A percentile compares a stretch with the other conserved stretches of the same genome.
Conservation (phyloP, 1,140 invertebrate genomes). For the Asbolus verrucosus region DNA sequence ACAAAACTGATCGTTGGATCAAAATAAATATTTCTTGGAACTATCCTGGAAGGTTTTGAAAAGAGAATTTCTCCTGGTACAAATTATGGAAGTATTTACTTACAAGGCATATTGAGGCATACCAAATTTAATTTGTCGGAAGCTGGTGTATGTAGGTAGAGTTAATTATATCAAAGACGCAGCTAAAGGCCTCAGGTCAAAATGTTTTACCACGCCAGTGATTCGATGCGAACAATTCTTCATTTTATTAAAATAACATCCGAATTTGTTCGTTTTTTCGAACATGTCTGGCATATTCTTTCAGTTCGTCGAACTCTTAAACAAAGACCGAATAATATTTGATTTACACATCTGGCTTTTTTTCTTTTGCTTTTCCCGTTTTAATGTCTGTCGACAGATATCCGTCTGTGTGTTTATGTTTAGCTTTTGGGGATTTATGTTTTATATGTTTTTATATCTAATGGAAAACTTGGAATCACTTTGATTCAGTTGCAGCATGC, state of each 20-base stretch:
- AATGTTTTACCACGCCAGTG: background rate
- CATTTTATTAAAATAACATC: slow-evolving; percentile 13
- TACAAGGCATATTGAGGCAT: too few relatives aligned
- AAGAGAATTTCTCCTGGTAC: too few relatives aligned
- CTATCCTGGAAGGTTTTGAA: too few relatives aligned
- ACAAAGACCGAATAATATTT: slow-evolving; percentile 30
- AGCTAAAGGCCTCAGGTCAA: background rate
- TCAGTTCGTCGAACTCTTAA: slow-evolving; percentile 27
- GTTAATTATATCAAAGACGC: slow-evolving; percentile 30
- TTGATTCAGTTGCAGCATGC: background rate
- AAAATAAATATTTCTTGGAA: too few relatives aligned
- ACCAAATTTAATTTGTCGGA: slow-evolving; percentile 23
- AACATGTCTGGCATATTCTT: slow-evolving; percentile 24
- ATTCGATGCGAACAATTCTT: background rate
- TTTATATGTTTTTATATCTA: slow-evolving; percentile 30
- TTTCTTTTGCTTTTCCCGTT: slow-evolving; percentile 32
- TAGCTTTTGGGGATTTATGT: slow-evolving; percentile 32
- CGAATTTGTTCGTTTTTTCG: background rate
- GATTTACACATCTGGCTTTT: slow-evolving; percentile 29
- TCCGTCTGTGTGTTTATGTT: slow-evolving; percentile 27
- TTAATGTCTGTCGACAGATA: slow-evolving; percentile 37
- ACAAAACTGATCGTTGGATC: too few relatives aligned
- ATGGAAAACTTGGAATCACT: slow-evolving; percentile 21
- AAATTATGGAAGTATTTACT: too few relatives aligned
- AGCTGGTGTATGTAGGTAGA: slow-evolving; percentile 5